Conservation (phyloP, 2,888 invertebrate genomes). For the Lochmaea crataegi region DNA sequence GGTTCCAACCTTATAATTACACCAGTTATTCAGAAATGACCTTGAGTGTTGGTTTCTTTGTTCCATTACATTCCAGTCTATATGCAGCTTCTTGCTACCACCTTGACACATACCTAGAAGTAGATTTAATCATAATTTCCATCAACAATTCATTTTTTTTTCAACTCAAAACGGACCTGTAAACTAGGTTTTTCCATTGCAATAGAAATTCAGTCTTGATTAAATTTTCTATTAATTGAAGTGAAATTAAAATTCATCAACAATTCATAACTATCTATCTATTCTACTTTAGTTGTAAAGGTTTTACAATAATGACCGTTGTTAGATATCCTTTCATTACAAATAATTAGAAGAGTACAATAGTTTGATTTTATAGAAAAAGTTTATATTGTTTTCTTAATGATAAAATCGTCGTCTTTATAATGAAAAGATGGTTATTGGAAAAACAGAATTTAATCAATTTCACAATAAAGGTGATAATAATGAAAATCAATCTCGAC, state of each 20-base stretch:
- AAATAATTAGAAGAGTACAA: not conserved
- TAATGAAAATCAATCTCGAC: not conserved
- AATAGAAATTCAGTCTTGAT: not conserved
- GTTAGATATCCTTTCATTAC: constrained; percentile 13
- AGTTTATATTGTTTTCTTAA: not conserved
- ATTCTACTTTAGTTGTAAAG: not conserved
- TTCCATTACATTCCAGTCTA: too few relatives aligned
- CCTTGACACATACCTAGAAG: too few relatives aligned
- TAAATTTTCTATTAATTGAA: constrained; percentile 15
- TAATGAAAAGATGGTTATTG: not conserved
- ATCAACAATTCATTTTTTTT: not conserved
- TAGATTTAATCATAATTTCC: too few relatives aligned
- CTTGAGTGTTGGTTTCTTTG: too few relatives aligned
- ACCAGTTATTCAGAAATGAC: too few relatives aligned
- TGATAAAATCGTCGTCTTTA: not conserved
- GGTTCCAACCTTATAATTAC: too few relatives aligned
- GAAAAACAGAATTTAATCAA: not conserved
- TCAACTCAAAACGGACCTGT: not conserved
- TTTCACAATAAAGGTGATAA: not conserved
- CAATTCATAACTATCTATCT: not conserved
- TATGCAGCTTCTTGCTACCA: too few relatives aligned
- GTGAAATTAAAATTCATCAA: constrained; percentile 7
- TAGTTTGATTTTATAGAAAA: not conserved
- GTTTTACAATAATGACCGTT: not conserved
- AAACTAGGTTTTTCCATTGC: not conserved